These are phyloP conservation scores for Mystacides longicornis DNA, from an alignment of 2,888 invertebrate genomes.

Conservation along the genomic window DNA sequence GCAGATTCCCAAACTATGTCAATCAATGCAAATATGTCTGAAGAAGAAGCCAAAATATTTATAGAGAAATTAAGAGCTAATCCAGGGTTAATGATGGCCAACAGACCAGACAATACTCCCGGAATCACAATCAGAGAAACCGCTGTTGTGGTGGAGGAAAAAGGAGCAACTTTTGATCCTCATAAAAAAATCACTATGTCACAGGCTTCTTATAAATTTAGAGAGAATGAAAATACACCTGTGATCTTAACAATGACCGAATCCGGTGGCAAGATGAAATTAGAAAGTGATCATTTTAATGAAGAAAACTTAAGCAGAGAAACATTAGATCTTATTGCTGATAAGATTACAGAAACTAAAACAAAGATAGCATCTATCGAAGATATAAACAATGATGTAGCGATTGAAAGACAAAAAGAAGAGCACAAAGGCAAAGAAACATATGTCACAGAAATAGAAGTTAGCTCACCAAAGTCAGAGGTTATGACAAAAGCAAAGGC, in stretches of 20 bases:
- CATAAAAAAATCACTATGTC: slow-evolving; percentile 30
- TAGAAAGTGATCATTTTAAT: slow-evolving; percentile 4
- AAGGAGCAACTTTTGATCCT: slow-evolving; percentile 15
- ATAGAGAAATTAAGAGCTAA: slow-evolving; percentile 45
- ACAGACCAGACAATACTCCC: slow-evolving; percentile 6
- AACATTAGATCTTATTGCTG: slow-evolving; percentile 6
- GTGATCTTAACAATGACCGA: slow-evolving; percentile 24
- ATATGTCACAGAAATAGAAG: slow-evolving; percentile 69
- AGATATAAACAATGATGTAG: slow-evolving; percentile 26
- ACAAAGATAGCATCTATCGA: slow-evolving; percentile 1
- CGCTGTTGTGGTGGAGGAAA: slow-evolving; percentile 16
- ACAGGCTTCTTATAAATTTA: slow-evolving; percentile 33
- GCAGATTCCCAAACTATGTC: slow-evolving; percentile 49
- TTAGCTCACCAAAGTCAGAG: slow-evolving; percentile 48
- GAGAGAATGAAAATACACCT: slow-evolving; percentile 29
- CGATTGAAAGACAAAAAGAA: slow-evolving; percentile 1
- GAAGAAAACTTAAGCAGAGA: slow-evolving; percentile 6
- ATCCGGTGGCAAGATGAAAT: slow-evolving; percentile 32
- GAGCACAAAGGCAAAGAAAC: slow-evolving; percentile 12
- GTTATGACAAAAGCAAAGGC: slow-evolving; percentile 28
- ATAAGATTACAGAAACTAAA: slow-evolving; percentile 13
- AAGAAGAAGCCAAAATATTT: slow-evolving; percentile 41
- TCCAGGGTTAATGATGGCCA: slow-evolving; percentile 29
- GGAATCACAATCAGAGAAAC: slow-evolving; percentile 22
- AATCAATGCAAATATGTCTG: slow-evolving; percentile 45